Percentiles rank a stretch among this genome's conserved stretches.
These are phyloP conservation scores for Globia sparganii DNA, from an alignment of 2,888 invertebrate species.

Conservation along the genomic window DNA sequence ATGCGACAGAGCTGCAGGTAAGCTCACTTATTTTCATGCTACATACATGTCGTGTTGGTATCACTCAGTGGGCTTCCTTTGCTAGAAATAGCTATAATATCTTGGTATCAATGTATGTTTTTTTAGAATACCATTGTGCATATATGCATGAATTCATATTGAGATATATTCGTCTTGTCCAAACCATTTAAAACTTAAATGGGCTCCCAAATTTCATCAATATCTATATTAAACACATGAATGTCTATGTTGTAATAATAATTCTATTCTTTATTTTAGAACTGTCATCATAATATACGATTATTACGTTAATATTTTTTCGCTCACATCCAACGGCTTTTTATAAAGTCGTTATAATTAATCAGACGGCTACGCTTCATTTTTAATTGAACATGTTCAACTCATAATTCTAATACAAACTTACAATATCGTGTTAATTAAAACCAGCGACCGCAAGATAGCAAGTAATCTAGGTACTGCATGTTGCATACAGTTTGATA, in stretches of 20 bases:
- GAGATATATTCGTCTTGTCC: background rate
- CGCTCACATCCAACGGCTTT: slow-evolving; percentile 43
- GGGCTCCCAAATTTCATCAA: slow-evolving; percentile 4
- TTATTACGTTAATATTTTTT: slow-evolving; percentile 59
- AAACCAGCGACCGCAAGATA: slow-evolving; percentile 51
- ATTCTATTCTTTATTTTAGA: slow-evolving; percentile 26
- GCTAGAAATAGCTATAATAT: background rate
- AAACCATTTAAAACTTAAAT: slow-evolving; percentile 21
- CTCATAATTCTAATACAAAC: slow-evolving; percentile 40
- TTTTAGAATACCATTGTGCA: background rate
- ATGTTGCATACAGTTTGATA: slow-evolving; percentile 37
- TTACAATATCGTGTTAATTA: slow-evolving; percentile 56
- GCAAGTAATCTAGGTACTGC: slow-evolving; percentile 37
- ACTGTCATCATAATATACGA: slow-evolving; percentile 63
- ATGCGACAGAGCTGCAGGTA: slow-evolving; percentile 36
- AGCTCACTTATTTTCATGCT: slow-evolving; percentile 50
- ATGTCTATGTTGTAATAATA: slow-evolving; percentile 13
- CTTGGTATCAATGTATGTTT: background rate
- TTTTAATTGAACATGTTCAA: slow-evolving; percentile 51
- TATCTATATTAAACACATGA: slow-evolving; percentile 34
- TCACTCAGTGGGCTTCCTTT: slow-evolving; percentile 3
- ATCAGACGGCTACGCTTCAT: slow-evolving; percentile 50
- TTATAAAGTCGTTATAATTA: slow-evolving; percentile 63
- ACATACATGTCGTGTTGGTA: background rate
- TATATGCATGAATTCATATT: background rate